Evolutionary conservation across 2,888 invertebrate species (phyloP).

Genomic region (Andrena bucephala): DNA sequence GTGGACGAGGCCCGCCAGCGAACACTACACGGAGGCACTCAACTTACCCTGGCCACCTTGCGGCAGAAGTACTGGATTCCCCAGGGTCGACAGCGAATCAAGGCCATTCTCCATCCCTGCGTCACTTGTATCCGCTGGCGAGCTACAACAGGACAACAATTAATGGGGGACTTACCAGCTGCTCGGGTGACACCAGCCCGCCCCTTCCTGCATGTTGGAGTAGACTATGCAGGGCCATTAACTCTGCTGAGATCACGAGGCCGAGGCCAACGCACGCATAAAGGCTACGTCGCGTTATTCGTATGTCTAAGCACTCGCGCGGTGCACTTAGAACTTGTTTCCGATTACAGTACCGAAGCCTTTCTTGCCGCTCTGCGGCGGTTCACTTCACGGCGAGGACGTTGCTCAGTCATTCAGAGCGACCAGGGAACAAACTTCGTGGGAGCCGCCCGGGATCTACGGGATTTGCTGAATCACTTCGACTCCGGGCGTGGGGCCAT

Average conservation of each 20-base stretch:
- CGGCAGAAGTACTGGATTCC: no score
- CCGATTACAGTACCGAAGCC: not conserved
- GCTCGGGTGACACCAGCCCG: not conserved
- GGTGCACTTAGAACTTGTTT: not conserved
- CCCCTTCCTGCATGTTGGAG: not conserved
- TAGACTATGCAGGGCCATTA: not conserved
- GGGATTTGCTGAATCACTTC: no score
- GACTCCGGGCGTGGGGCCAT: no score
- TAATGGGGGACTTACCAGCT: not conserved
- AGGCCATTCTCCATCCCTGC: no score
- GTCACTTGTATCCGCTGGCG: no score
- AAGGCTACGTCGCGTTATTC: not conserved
- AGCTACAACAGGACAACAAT: not conserved
- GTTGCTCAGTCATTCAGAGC: accelerated
- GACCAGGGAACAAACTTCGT: no score
- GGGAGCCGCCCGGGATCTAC: no score
- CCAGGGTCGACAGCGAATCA: no score
- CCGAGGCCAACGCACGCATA: not conserved
- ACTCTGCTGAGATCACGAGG: not conserved
- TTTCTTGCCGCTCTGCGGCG: not conserved
- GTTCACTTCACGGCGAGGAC: not conserved
- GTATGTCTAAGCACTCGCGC: not conserved
- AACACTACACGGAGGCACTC: no score
- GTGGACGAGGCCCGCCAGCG: no score
- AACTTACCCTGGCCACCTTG: no score